Percentiles rank a stretch among this genome's conserved stretches.
These are phyloP conservation scores for Ramphastos sulfuratus DNA, from an alignment of 2,113 vertebrate genomes.

Conservation along the genomic window DNA sequence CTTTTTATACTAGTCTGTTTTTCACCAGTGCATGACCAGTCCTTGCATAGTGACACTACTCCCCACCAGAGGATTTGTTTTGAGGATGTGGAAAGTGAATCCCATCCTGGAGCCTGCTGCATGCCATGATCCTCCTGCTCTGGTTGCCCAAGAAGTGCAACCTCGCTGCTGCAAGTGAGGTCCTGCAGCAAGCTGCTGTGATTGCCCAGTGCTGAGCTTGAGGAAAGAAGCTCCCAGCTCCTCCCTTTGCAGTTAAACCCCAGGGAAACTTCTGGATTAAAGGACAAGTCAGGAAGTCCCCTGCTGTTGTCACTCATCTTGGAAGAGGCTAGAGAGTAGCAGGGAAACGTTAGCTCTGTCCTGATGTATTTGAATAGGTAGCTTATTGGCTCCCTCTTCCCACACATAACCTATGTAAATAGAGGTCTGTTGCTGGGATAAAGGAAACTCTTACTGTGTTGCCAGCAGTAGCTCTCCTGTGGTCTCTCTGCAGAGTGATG, in stretches of 20 bases:
- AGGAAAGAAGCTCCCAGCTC: neutral
- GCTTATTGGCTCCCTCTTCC: neutral
- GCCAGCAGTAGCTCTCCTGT: slow-evolving; percentile 4
- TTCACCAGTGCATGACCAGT: fast-evolving
- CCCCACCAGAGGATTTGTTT: neutral
- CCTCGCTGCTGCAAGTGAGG: neutral
- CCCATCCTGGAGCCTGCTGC: neutral
- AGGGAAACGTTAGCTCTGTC: neutral
- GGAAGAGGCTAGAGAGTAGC: neutral
- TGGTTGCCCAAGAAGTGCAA: neutral
- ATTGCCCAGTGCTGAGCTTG: neutral
- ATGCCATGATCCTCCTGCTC: neutral
- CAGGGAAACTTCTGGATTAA: neutral
- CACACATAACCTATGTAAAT: fast-evolving
- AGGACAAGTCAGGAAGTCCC: neutral
- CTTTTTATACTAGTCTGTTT: neutral
- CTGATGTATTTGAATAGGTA: neutral
- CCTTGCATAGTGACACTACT: neutral
- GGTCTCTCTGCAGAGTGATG: fast-evolving
- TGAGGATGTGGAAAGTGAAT: neutral
- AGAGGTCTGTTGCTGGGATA: neutral
- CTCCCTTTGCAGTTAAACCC: neutral
- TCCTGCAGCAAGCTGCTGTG: neutral
- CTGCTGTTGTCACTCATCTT: neutral
- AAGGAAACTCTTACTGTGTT: neutral